Conservation (phyloP, 2,888 invertebrate genomes). For the Andrena chrysosceles region DNA sequence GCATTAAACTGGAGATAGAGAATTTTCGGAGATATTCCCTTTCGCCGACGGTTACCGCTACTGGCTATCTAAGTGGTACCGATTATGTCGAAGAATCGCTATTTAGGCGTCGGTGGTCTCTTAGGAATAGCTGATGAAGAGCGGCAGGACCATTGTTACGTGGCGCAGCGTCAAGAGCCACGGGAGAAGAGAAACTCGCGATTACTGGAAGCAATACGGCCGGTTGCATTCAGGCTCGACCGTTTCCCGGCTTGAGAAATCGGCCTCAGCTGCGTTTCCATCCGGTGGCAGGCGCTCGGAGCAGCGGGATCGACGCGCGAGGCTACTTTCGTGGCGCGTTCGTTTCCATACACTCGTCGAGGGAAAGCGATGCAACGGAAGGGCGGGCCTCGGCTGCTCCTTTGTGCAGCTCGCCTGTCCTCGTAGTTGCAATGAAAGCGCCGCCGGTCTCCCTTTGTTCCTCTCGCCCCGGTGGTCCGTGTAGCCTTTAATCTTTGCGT, state of each 20-base stretch:
- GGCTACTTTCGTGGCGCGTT: slow-evolving; percentile 45
- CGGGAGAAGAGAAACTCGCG: slow-evolving; percentile 60
- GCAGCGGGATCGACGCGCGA: slow-evolving; percentile 46
- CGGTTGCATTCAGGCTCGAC: slow-evolving; percentile 55
- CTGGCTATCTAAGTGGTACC: no score
- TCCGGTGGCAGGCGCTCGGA: slow-evolving; percentile 59
- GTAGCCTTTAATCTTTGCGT: slow-evolving; percentile 67
- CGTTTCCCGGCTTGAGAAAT: slow-evolving; percentile 72
- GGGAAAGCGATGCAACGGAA: slow-evolving; percentile 67
- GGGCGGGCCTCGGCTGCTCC: slow-evolving; percentile 33
- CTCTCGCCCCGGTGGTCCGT: slow-evolving; percentile 60
- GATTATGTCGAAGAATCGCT: no score
- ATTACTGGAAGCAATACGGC: slow-evolving; percentile 58
- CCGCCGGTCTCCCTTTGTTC: slow-evolving; percentile 61
- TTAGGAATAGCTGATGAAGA: neutral
- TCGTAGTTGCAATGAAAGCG: slow-evolving; percentile 59
- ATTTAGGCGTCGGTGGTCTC: no score
- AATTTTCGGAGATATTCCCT: no score
- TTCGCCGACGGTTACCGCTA: no score
- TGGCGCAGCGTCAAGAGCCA: slow-evolving; percentile 24
- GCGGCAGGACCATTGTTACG: slow-evolving; percentile 47
- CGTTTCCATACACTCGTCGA: slow-evolving; percentile 53
- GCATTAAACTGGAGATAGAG: no score
- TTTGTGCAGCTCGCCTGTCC: slow-evolving; percentile 21
- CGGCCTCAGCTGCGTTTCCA: slow-evolving; percentile 60